Evolutionary conservation across 2,113 vertebrate species (phyloP), one percentile per base, ranked within the genome.

Genomic region (Gila orcuttii): DNA sequence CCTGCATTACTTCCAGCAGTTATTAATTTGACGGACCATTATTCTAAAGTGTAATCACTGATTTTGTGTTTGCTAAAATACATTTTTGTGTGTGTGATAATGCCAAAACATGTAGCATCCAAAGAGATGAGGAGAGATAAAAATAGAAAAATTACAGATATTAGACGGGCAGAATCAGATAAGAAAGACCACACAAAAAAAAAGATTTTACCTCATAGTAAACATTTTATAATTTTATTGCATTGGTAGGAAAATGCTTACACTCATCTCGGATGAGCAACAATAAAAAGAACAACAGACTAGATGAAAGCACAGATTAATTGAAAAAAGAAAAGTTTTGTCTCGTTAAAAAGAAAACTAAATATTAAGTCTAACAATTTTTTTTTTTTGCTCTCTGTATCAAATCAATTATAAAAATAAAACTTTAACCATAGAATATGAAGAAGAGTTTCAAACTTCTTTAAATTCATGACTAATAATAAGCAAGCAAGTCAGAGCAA

Each of bases 361-460:
- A 92, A 89, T 78, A 87, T 90, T 86, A 85, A 89, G 79, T 88
- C 85, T 83, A 76, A 91, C 87, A 87, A 84, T 68, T 15, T 11
- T 85, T n/a, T 68, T 28, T 88, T 93, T 92, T 91, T 93, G 79
- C 87, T 90, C 85, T 93, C 85, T 90, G 94, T 95, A 95, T 95
- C 92, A 94, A 95, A 95, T 92, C 79, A 95, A 94, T 95, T 95
- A 95, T 89, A 95, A 95, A 95, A 95, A 94, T 95, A 95, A 95
- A 94, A 90, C 88, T 94, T 91, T 83, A 91, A 92, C 86, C 89
- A 86, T 79, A 73, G 90, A 89, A 88, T 90, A 86, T 91, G 82
- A 87, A 89, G 86, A 87, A 78, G 71, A 77, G 64, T 84, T 88
- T 91, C 23, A 87, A 89, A 90, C 62, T 42, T 86, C 74, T 77